Conservation (phyloP, 1,140 invertebrate species). For the Heliothis subflexa region DNA sequence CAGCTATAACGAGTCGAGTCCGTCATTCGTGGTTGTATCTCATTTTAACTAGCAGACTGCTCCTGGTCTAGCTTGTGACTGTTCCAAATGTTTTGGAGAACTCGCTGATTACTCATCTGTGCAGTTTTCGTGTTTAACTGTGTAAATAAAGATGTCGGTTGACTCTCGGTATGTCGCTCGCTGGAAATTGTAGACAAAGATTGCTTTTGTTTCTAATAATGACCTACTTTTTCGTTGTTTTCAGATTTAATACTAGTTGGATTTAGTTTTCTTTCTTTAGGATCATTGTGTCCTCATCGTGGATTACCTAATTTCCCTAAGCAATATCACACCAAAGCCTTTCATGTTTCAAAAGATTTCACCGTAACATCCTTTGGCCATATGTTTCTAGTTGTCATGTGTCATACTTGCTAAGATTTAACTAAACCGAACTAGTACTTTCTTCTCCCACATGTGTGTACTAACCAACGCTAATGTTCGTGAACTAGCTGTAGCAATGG, state of each 20-base stretch:
- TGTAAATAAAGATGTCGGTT: background rate
- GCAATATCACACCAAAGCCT: too few species aligned
- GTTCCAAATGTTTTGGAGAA: background rate
- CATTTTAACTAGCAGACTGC: constrained; percentile 22
- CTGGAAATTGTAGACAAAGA: background rate
- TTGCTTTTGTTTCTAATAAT: background rate
- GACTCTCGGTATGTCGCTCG: background rate
- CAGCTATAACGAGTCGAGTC: background rate
- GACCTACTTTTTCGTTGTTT: background rate
- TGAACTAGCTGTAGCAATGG: constrained; percentile 24
- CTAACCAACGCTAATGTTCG: background rate
- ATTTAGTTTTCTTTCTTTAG: too few species aligned
- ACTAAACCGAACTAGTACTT: background rate
- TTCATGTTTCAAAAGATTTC: too few species aligned
- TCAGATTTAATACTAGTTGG: too few species aligned
- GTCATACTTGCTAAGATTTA: too few species aligned
- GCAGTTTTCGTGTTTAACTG: background rate
- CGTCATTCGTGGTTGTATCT: constrained; percentile 13
- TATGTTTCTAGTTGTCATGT: too few species aligned
- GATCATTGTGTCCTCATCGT: too few species aligned
- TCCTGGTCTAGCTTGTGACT: constrained; percentile 18
- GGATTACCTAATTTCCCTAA: too few species aligned
- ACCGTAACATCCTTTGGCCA: too few species aligned
- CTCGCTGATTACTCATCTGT: constrained; percentile 16
- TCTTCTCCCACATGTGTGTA: background rate